Evolutionary conservation across 2,113 vertebrate genomes (phyloP).

Genomic region (Struthidea cinerea): DNA sequence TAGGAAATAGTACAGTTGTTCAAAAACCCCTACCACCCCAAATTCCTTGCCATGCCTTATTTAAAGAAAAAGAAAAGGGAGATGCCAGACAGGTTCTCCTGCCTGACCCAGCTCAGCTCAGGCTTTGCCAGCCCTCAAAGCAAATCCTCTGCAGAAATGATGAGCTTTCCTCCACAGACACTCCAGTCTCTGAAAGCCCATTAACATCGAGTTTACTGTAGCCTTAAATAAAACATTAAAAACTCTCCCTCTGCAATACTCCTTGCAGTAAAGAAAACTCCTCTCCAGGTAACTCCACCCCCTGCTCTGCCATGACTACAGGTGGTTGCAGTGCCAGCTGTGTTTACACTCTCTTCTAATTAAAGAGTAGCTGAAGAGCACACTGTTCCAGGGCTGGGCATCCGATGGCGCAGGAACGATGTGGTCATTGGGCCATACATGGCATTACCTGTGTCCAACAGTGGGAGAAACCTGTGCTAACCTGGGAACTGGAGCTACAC

Average conservation of each 20-base stretch:
- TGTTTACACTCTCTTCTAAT: rapidly evolving
- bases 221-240: background rate
- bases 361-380: background rate
- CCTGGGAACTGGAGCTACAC: background rate
- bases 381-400: rapidly evolving
- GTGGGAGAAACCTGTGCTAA: background rate
- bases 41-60: background rate
- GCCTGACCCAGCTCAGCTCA: too few relatives aligned
- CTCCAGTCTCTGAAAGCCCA: background rate
- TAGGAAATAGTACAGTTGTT: background rate
- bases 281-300: background rate
- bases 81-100: background rate
- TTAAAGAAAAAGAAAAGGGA: background rate
- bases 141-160: background rate
- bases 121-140: background rate
- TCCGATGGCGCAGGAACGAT: rapidly evolving
- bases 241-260: background rate
- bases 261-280: background rate
- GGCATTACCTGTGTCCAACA: rapidly evolving
- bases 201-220: background rate
- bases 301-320: rapidly evolving
- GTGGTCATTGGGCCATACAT: rapidly evolving
- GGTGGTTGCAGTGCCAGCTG: background rate
- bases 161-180: background rate
- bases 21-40: background rate